Evolutionary conservation across 2,113 vertebrate species (phyloP), one percentile per base, ranked within the genome.

Genomic region (Dissostichus mawsoni): DNA sequence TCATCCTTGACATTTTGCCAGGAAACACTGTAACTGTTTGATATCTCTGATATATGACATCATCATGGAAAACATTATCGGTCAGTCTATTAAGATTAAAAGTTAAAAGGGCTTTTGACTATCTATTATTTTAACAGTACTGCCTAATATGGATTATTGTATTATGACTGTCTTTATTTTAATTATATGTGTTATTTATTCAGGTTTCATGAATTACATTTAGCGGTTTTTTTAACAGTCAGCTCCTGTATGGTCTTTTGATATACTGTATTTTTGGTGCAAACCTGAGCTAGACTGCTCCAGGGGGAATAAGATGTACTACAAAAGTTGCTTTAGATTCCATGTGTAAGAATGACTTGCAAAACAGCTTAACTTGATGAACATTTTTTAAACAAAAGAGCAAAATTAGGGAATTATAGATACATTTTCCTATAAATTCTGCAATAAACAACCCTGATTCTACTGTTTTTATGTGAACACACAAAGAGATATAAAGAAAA

Each of bases 331-430:
- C 71, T 44, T 55, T 50, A 74, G 14, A 51, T 36, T 25, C 8
- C 11, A 29, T 67, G 44, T 36, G 23, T 84, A 45, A 50, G 82
- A 84, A 57, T 50, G 62, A 55, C 36, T 57, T 14, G 25, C 3
- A 67, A 45, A 67, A 20, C 51, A 61, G 20, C 25, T 18, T 17
- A 51, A 62, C 5, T n/a, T 33, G 29, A 45, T 16, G 10, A 29
- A 13, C 57, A 50, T 41, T 11, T 45, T 56, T 33, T 18, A 51
- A 69, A 63, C 8, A 41, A 5, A 47, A 14, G 17, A 11, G 11
- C 14, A 48, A 11, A 63, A 3, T 52, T n/a, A 55, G 48, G 52
- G n/a, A 61, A 10, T 17, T 10, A 18, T 18, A 11, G 45, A 48
- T 59, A 41, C 5, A 1, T n/a, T 36, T 36, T 23, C 16, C 16